Percentiles rank a stretch among this genome's conserved stretches.
Conservation (phyloP, 1,140 invertebrate species). For the Bombus consobrinus region DNA sequence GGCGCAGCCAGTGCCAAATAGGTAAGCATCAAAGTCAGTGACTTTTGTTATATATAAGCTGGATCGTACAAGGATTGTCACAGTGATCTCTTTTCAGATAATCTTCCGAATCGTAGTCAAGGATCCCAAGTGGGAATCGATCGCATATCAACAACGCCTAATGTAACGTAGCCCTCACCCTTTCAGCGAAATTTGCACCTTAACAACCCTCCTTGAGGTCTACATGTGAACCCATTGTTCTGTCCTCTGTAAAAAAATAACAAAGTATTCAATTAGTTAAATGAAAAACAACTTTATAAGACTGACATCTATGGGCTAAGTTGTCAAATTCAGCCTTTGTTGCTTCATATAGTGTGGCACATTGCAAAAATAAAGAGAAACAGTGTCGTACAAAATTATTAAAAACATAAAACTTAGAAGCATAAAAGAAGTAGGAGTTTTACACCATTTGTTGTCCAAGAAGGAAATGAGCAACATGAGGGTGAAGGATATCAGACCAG, state of each 20-base stretch:
- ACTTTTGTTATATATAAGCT: not conserved
- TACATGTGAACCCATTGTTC: constrained; percentile 80
- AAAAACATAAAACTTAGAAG: constrained; percentile 43
- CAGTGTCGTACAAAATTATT: constrained; percentile 44
- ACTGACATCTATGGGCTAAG: constrained; percentile 81
- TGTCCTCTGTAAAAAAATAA: constrained; percentile 82
- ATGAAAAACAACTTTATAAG: constrained; percentile 77
- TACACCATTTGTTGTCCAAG: constrained; percentile 58
- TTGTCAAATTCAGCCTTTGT: constrained; percentile 74
- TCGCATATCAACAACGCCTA: constrained; percentile 80
- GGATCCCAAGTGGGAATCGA: constrained; percentile 73
- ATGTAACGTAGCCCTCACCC: constrained; percentile 78
- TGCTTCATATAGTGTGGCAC: constrained; percentile 69
- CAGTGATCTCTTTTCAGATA: constrained; percentile 70
- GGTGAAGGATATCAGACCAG: constrained; percentile 95
- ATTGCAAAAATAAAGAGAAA: constrained; percentile 48
- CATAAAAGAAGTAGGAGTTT: constrained; percentile 40
- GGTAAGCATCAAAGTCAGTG: constrained; percentile 59
- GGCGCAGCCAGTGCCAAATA: constrained; percentile 80
- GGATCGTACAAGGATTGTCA: not conserved
- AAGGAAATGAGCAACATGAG: constrained; percentile 90
- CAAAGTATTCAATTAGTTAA: constrained; percentile 75
- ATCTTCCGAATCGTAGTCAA: constrained; percentile 78
- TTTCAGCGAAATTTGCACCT: constrained; percentile 73
- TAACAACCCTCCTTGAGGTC: constrained; percentile 69